These are phyloP conservation scores for Cactoblastis cactorum DNA, from an alignment of 2,888 invertebrate genomes.

Conservation along the genomic window DNA sequence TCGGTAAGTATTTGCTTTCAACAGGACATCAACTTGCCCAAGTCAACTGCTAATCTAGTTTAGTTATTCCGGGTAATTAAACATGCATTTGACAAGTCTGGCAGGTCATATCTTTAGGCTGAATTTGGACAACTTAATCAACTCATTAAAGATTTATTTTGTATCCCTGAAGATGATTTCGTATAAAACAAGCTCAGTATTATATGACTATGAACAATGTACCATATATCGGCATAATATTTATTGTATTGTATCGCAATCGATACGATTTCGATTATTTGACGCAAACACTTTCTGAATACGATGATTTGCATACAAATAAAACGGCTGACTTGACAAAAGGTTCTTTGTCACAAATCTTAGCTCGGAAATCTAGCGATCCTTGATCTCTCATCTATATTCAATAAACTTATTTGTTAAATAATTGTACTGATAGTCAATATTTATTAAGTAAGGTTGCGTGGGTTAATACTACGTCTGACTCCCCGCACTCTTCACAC, in stretches of 20 bases:
- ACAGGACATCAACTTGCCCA: too few species aligned
- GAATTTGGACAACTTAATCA: too few species aligned
- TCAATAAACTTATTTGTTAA: constrained; percentile 71
- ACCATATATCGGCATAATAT: not conserved
- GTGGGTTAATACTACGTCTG: constrained; percentile 46
- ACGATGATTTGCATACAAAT: constrained; percentile 72
- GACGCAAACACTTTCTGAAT: constrained; percentile 46
- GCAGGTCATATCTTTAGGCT: too few species aligned
- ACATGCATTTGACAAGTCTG: too few species aligned
- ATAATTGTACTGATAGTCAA: constrained; percentile 72
- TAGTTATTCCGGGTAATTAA: too few species aligned
- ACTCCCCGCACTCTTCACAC: constrained; percentile 35
- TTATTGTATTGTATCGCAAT: constrained; percentile 6
- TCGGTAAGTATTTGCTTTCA: too few species aligned
- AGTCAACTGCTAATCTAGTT: too few species aligned
- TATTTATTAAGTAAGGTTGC: constrained; percentile 74
- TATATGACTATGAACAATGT: too few species aligned
- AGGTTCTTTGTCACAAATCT: constrained; percentile 66
- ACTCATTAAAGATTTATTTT: too few species aligned
- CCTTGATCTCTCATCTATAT: constrained; percentile 73
- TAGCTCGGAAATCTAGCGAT: constrained; percentile 62
- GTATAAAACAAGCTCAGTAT: too few species aligned
- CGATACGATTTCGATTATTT: constrained; percentile 38
- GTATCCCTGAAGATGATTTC: too few species aligned
- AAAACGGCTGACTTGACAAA: constrained; percentile 73